Evolutionary conservation across 2,113 vertebrate species (phyloP).

Genomic region (Coregonus clupeaformis): DNA sequence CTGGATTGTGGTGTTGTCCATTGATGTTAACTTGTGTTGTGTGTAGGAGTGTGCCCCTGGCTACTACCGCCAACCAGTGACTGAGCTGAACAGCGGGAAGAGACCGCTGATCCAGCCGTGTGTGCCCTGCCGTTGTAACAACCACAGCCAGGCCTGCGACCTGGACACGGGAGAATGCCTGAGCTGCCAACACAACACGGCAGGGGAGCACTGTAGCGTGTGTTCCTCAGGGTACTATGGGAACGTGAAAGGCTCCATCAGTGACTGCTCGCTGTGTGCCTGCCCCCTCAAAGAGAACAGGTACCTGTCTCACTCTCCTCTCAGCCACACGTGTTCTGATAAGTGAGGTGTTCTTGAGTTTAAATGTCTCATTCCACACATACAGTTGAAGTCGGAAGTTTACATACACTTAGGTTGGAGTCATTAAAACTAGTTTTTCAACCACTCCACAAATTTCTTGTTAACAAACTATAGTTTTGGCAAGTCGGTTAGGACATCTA

Average conservation of each 20-base stretch:
- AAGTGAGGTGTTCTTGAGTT: too few relatives aligned
- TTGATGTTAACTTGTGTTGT: background rate
- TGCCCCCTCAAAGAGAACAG: slow-evolving; percentile 83
- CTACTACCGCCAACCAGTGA: slow-evolving; percentile 75
- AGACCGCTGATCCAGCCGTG: slow-evolving; percentile 70
- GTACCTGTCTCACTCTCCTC: slow-evolving; percentile 57
- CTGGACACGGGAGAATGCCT: slow-evolving; percentile 84
- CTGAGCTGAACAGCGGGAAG: slow-evolving; percentile 44
- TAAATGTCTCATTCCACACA: too few relatives aligned
- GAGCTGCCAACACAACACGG: slow-evolving; percentile 85
- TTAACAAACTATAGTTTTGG: too few relatives aligned
- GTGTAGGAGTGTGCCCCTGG: slow-evolving; percentile 84
- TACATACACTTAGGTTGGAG: too few relatives aligned
- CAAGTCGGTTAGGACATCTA: too few relatives aligned
- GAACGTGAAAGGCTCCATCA: slow-evolving; percentile 75
- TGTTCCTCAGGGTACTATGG: slow-evolving; percentile 87
- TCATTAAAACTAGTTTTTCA: too few relatives aligned
- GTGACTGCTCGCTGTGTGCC: slow-evolving; percentile 84
- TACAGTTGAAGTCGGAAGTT: too few relatives aligned
- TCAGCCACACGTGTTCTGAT: too few relatives aligned
- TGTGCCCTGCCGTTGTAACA: slow-evolving; percentile 85
- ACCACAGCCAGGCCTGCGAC: slow-evolving; percentile 85
- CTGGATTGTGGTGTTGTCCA: too few relatives aligned
- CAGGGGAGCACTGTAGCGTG: slow-evolving; percentile 77
- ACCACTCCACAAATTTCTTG: too few relatives aligned